These are phyloP conservation scores for Callipepla squamata DNA, from an alignment of 2,113 vertebrate species.

Conservation along the genomic window DNA sequence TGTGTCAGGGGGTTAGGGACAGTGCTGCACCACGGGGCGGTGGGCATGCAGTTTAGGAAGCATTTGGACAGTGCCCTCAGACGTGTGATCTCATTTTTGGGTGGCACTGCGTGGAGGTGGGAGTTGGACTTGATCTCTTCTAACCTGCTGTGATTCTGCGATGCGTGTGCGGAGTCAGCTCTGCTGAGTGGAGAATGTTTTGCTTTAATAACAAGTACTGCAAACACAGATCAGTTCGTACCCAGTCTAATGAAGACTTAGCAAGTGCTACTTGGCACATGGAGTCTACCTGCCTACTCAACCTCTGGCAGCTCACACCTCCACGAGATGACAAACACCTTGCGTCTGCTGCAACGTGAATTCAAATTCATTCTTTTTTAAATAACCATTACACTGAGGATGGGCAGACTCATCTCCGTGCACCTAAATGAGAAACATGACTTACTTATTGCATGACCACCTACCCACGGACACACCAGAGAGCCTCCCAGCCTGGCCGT, in stretches of 20 bases:
- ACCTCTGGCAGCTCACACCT: not conserved
- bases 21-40: too few relatives aligned
- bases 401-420: not conserved
- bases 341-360: not conserved
- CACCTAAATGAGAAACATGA: not conserved
- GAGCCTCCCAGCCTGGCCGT: not conserved
- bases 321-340: not conserved
- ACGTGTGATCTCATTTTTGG: too few relatives aligned
- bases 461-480: not conserved
- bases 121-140: too few relatives aligned
- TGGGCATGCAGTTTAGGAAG: too few relatives aligned
- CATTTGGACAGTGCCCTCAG: too few relatives aligned
- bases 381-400: not conserved
- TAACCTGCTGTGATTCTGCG: too few relatives aligned
- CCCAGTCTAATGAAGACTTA: not conserved
- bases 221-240: not conserved
- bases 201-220: not conserved
- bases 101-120: too few relatives aligned
- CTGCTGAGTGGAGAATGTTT: rapidly evolving
- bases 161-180: not conserved
- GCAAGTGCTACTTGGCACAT: not conserved
- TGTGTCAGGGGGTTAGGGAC: too few relatives aligned
- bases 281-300: not conserved
- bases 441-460: not conserved
- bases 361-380: not conserved